Evolutionary conservation across 2,113 vertebrate genomes (phyloP), one percentile per base, ranked within the genome.

Genomic region (Phaetusa simplex): DNA sequence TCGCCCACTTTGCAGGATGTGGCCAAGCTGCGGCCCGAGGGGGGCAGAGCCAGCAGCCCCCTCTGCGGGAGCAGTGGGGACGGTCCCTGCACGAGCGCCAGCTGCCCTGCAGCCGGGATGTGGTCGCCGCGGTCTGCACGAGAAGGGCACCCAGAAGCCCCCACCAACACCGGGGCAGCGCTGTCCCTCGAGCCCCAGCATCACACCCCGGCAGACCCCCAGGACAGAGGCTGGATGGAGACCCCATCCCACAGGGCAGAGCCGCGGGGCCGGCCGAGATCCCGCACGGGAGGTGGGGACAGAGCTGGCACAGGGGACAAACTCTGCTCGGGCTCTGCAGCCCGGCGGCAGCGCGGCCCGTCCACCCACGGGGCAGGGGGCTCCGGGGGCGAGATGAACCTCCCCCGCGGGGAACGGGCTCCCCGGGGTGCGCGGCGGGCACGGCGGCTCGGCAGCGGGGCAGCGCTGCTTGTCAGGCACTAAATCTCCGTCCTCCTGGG

Each of bases 61-160:
- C 0, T 1, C 12, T 6, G 53, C 7, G 2, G 3, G 34, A 66
- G 50, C 61, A 10, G 6, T 0, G 14, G n/a, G 56, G 49, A 80
- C 6, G 2, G 71, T 13, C 71, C 27, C 9, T 4, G 58, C 34
- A 78, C 10, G 8, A 64, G 36, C 55, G 36, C 55, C 4, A 1
- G 40, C 26, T 36, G n/a, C 7, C 58, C 50, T 14, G 32, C 50
- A 34, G 36, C 43, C 2, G 5, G 29, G 43, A 77, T 4, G 24
- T 2, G 73, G 45, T 27, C 8, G 8, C 36, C 5, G 1, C 0
- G 3, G 15, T 16, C 61, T 14, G 52, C 24, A 20, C 0, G 0
- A 47, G 32, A 70, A 23, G n/a, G 61, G 19, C 52, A 64, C 38
- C 38, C 50, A 26, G 8, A n/a, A 27, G 22, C 45, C 21, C 61